Base-by-base conservation (phyloP, 2,797 vertebrate genomes). In the Thaleichthys pacificus region DNA sequence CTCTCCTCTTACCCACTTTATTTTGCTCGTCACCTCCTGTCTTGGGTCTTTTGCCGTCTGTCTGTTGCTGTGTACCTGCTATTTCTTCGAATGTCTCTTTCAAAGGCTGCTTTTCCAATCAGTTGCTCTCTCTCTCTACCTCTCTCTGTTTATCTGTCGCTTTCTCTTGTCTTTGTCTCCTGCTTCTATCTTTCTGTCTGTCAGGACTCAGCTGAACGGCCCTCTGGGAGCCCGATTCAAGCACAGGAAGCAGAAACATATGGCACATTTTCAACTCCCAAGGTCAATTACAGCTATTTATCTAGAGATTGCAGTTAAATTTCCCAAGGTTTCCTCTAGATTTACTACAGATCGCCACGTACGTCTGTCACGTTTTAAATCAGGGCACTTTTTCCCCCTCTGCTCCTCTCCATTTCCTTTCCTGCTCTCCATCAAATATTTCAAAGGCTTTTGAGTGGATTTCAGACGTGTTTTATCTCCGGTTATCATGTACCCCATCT, bases 241-340 rank as follows among this genome's bases (percentile, higher is more conserved):
- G 93, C 91, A 91, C 91, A 90, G 91, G 88, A 93, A 92, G 91
- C 91, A 89, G 90, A 93, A 93, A 93, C 92, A 94, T 94, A 94
- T 94, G 93, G 93, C 91, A 91, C 89, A 91, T 93, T 93, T 92
- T 89, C 49, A 92, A 92, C 92, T 93, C 92, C 91, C 93, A 94
- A 94, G 93, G 93, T 94, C 93, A 94, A 93, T 94, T 93, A 93
- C 91, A 92, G 90, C 91, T 93, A 94, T 93, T 93, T 94, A 93
- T 93, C 90, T 90, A 82, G 89, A 92, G 90, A 92, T 91, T 92
- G 91, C 92, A 84, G 90, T 89, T 93, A 92, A 92, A 93, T 93
- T 93, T 93, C 91, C 91, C 92, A 91, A 91, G 92, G 90, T 94
- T 94, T 93, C 87, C 88, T 85, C 84, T 86, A 88, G 83, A 90